These are phyloP conservation scores for Chaetops frenatus DNA, from an alignment of 2,113 vertebrate species.

Conservation along the genomic window DNA sequence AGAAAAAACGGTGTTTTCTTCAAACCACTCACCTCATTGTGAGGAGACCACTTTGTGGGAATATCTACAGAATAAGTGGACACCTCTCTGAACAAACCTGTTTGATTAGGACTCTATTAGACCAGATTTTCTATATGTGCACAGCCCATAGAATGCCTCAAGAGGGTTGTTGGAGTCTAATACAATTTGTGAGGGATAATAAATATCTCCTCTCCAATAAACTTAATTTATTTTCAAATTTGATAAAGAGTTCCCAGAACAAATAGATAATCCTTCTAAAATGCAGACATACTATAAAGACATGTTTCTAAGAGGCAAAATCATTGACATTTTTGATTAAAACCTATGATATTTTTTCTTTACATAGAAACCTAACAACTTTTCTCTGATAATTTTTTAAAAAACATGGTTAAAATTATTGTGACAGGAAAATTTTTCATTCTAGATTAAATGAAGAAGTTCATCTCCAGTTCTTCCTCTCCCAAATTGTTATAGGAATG, in stretches of 20 bases:
- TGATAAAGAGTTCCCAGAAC: neutral
- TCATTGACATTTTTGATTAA: neutral
- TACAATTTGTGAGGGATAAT: neutral
- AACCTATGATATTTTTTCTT: neutral
- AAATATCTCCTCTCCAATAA: neutral
- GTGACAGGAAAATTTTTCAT: neutral
- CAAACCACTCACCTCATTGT: rapidly evolving
- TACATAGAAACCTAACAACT: neutral
- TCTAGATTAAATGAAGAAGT: neutral
- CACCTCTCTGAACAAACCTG: neutral
- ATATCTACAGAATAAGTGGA: neutral
- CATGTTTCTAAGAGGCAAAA: neutral
- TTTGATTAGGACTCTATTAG: neutral
- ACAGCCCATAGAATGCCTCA: neutral
- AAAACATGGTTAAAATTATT: neutral
- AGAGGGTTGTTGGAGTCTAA: neutral
- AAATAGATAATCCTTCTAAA: neutral
- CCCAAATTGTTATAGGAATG: neutral
- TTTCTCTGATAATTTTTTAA: neutral
- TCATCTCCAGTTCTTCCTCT: neutral
- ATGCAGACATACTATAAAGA: neutral
- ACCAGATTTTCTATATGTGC: neutral
- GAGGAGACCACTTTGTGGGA: neutral
- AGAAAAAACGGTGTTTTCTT: neutral
- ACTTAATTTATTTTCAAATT: neutral